Base-by-base conservation (phyloP, 2,797 vertebrate genomes). In the Cheirogaleus major region DNA sequence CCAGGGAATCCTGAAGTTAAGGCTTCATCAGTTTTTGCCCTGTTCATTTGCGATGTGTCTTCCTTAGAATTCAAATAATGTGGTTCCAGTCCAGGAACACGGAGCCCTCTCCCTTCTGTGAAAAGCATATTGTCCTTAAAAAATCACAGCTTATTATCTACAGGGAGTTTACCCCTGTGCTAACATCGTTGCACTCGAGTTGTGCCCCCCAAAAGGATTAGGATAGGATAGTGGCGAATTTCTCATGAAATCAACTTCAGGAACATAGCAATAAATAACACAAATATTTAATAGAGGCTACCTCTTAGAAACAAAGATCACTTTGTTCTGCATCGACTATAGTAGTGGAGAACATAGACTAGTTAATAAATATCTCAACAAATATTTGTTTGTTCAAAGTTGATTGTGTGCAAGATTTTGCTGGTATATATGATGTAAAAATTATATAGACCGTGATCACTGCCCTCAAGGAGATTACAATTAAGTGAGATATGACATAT, bases 271-370 rank as follows among this genome's bases (percentile, higher is more conserved):
- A 4, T 43, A 45, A 75, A 20, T 65, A n/a, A 20, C 52, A 50
- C 7, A 89, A 8, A 30, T 69, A 75, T 55, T 85, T 15, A 73
- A 48, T 43, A 85, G 30, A 25, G 55, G 38, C 32, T 67, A 10
- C 20, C 45, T 92, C 84, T 95, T 48, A 93, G 84, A 81, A 92
- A 30, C 11, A 59, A 94, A 63, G 32, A 45, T 50, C 70, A 38
- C 8, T 20, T 75, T 85, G 32, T 75, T 41, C 15, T 48, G 4
- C 52, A 45, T 59, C 23, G 23, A 5, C n/a, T 69, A 7, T 17
- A 10, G 61, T 78, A 45, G 30, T 50, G n/a, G 50, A 65, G 5
- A 85, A 69, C 69, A 14, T 57, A 57, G 43, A 35, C 18, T 35
- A 43, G 50, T 88, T 35, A 91, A 2, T 88, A 59, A 91, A 2